Evolutionary conservation across 2,113 vertebrate genomes (phyloP).

Genomic region (Lepidothrix coronata): DNA sequence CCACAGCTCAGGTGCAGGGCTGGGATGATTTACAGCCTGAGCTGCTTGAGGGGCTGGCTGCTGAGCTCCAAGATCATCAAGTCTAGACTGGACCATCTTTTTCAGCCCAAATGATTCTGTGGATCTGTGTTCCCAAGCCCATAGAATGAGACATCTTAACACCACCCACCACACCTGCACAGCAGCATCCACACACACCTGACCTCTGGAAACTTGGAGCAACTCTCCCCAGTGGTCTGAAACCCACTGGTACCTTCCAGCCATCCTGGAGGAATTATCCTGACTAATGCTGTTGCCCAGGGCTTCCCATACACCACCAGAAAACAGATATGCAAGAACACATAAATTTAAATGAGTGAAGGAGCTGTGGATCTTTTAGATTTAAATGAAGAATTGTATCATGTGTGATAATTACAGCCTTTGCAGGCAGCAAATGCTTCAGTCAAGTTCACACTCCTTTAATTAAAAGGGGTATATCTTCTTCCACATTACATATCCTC

Average conservation of each 20-base stretch:
- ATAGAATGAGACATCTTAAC: not conserved
- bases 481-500: not conserved
- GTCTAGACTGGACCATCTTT: not conserved
- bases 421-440: slow-evolving; percentile 7
- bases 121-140: not conserved
- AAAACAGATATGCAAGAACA: not conserved
- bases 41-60: not conserved
- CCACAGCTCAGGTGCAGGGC: accelerated
- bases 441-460: not conserved
- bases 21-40: not conserved
- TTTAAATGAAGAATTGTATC: slow-evolving; percentile 8
- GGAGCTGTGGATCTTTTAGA: not conserved
- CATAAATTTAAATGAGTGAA: not conserved
- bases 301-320: not conserved
- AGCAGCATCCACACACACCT: accelerated
- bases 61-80: not conserved
- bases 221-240: not conserved
- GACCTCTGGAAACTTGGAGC: not conserved
- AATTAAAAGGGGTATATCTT: slow-evolving; percentile 26
- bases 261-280: not conserved
- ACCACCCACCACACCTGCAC: not conserved
- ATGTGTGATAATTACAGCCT: not conserved
- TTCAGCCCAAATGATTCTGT: not conserved
- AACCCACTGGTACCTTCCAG: not conserved
- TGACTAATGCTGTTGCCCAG: not conserved